Conservation (phyloP, 1,140 invertebrate genomes). For the Sycophila sp. region DNA sequence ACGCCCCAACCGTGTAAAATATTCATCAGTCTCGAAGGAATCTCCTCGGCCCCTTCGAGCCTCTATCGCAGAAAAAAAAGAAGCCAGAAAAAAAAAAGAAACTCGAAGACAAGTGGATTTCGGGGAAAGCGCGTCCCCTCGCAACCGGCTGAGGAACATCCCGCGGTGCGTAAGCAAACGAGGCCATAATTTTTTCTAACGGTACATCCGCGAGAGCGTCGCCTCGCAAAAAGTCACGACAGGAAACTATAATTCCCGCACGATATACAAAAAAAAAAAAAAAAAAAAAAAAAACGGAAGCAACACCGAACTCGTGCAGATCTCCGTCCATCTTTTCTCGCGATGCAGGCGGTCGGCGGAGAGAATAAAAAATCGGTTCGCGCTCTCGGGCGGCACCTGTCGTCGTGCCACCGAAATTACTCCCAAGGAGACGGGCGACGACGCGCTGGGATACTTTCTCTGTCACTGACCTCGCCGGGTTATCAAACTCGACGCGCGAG, state of each 20-base stretch:
- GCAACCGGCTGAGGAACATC: no score
- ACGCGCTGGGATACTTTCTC: constrained; percentile 21
- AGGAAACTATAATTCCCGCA: constrained; percentile 31
- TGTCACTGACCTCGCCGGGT: constrained; percentile 47
- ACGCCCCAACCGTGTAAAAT: no score
- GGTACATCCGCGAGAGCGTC: no score
- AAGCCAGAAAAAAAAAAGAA: background rate
- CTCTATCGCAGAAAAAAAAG: background rate
- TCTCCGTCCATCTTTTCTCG: no score
- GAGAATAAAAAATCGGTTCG: constrained; percentile 9
- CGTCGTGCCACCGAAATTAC: constrained; percentile 28
- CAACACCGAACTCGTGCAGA: no score
- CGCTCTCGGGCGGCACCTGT: constrained; percentile 26
- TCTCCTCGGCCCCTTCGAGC: no score
- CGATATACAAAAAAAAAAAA: background rate
- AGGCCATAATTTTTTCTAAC: no score
- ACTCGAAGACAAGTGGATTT: no score
- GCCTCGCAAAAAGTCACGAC: background rate
- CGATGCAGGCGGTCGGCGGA: background rate
- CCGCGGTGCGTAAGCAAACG: no score
- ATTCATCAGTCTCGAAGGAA: no score
- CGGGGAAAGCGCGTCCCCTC: no score
- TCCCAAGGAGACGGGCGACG: constrained; percentile 28
- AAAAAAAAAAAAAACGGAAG: background rate
- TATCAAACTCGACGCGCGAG: constrained; percentile 42